These are phyloP conservation scores for Pseudomyrmex dendroicus DNA, from an alignment of 1,140 invertebrate genomes.

Conservation along the genomic window DNA sequence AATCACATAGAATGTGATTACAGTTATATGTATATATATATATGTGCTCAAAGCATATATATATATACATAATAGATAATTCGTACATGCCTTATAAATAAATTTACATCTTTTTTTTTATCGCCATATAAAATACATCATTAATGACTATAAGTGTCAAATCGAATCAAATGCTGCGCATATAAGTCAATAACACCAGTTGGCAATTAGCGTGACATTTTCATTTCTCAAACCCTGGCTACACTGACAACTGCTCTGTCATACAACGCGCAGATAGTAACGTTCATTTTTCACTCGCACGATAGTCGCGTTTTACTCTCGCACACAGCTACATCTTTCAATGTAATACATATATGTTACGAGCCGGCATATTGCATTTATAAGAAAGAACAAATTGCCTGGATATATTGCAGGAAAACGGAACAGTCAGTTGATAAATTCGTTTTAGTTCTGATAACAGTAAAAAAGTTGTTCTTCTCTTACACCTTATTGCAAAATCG, in stretches of 20 bases:
- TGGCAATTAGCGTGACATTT: slow-evolving; percentile 35
- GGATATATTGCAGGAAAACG: not conserved
- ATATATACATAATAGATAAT: no score
- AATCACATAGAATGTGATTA: no score
- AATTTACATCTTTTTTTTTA: slow-evolving; percentile 1
- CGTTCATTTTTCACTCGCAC: slow-evolving; percentile 41
- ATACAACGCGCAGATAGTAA: not conserved
- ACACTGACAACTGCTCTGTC: slow-evolving; percentile 12
- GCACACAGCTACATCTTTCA: slow-evolving; percentile 7
- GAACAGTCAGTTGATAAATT: not conserved
- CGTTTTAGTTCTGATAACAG: not conserved
- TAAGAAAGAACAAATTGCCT: slow-evolving; percentile 6
- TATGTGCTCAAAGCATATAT: no score
- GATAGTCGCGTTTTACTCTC: slow-evolving; percentile 11
- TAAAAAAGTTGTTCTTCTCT: not conserved
- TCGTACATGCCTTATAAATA: no score
- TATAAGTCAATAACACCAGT: not conserved
- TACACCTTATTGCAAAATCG: not conserved
- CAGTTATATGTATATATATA: no score
- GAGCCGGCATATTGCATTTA: slow-evolving; percentile 7
- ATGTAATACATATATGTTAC: not conserved
- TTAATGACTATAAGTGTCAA: no score
- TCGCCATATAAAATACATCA: not conserved
- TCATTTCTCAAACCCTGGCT: slow-evolving; percentile 27
- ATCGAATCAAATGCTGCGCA: no score